Conservation (phyloP, 2,888 invertebrate genomes). For the Asteroscopus sphinx region DNA sequence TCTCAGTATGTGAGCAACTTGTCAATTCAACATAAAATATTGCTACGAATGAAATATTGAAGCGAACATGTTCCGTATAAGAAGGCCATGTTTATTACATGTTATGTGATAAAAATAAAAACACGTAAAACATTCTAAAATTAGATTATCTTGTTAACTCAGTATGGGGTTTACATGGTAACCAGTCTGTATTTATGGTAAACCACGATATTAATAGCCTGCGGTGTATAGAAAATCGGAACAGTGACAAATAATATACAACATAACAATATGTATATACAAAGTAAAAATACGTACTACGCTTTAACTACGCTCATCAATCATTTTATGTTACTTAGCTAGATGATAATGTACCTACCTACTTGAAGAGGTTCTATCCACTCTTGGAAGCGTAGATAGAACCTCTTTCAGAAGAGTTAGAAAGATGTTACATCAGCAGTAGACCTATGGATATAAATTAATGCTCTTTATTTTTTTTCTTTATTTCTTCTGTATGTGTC, state of each 20-base stretch:
- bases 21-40: slow-evolving; percentile 12
- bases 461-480: too few relatives aligned
- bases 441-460: too few relatives aligned
- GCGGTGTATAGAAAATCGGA: slow-evolving; percentile 29
- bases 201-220: slow-evolving; percentile 26
- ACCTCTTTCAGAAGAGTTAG: too few relatives aligned
- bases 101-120: slow-evolving; percentile 21
- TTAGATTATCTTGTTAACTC: slow-evolving; percentile 25
- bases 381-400: too few relatives aligned
- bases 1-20: slow-evolving; percentile 12
- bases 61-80: neutral
- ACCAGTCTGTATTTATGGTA: slow-evolving; percentile 14
- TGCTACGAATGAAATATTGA: slow-evolving; percentile 11
- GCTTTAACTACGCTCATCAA: too few relatives aligned
- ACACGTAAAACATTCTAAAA: slow-evolving; percentile 27
- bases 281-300: too few relatives aligned
- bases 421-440: too few relatives aligned
- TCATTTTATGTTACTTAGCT: too few relatives aligned
- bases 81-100: slow-evolving; percentile 3
- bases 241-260: slow-evolving; percentile 14
- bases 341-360: too few relatives aligned
- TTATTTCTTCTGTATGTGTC: too few relatives aligned
- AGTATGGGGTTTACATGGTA: slow-evolving; percentile 31
- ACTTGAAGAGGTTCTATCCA: too few relatives aligned
- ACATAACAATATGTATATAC: neutral